Evolutionary conservation across 2,113 vertebrate genomes (phyloP).

Genomic region (Hucho hucho): DNA sequence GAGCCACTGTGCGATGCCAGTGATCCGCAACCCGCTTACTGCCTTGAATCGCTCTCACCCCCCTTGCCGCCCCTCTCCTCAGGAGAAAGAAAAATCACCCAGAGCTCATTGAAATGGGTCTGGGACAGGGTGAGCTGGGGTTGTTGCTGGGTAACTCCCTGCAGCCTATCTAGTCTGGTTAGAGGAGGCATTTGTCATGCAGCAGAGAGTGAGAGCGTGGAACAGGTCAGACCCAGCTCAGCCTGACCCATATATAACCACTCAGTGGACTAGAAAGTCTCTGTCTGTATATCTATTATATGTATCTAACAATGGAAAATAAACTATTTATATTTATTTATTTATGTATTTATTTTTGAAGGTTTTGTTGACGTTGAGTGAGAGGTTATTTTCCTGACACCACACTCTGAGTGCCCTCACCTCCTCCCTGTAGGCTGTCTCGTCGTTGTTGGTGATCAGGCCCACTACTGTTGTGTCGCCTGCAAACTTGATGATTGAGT

Average conservation of each 20-base stretch:
- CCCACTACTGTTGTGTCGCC: too few species aligned
- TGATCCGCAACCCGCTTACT: slow-evolving; percentile 70
- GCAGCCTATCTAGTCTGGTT: slow-evolving; percentile 53
- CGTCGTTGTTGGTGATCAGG: too few species aligned
- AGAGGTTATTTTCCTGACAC: too few species aligned
- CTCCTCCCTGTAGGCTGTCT: too few species aligned
- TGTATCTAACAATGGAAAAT: slow-evolving; percentile 19
- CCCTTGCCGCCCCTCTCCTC: slow-evolving; percentile 39
- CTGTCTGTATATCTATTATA: too few species aligned
- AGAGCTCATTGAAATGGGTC: slow-evolving; percentile 36
- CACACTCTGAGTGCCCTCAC: too few species aligned
- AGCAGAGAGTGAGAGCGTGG: slow-evolving; percentile 22
- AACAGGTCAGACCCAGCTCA: slow-evolving; percentile 15
- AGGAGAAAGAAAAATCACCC: slow-evolving; percentile 64
- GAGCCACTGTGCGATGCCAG: slow-evolving; percentile 66
- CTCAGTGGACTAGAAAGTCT: too few species aligned
- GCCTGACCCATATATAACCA: not conserved
- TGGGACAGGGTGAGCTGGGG: slow-evolving; percentile 6
- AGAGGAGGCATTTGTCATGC: slow-evolving; percentile 55
- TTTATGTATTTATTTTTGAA: too few species aligned
- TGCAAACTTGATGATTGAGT: too few species aligned
- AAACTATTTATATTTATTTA: too few species aligned
- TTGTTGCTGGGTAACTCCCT: slow-evolving; percentile 15
- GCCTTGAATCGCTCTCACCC: slow-evolving; percentile 53
- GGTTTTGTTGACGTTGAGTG: too few species aligned